Conservation (phyloP, 2,113 vertebrate species). For the Megaceryle torquata region DNA sequence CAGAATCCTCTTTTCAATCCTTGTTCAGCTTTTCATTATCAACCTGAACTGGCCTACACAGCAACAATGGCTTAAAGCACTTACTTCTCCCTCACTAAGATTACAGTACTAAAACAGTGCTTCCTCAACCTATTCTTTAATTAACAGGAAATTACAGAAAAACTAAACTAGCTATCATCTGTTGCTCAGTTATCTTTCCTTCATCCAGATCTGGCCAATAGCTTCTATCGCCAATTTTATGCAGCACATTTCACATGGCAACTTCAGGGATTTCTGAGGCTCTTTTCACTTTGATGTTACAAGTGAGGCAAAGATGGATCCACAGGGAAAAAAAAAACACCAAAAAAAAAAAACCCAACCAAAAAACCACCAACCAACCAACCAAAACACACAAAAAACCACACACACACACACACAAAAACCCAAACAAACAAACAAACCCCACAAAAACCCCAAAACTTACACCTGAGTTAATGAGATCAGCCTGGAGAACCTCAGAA, state of each 20-base stretch:
- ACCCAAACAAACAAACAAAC: too few species aligned
- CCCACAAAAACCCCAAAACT: not conserved
- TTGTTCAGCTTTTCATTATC: not conserved
- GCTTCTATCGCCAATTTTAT: not conserved
- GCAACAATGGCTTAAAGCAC: not conserved
- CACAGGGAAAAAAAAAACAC: not conserved
- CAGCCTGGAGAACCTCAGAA: not conserved
- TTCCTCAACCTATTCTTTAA: not conserved
- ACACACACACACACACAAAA: too few species aligned
- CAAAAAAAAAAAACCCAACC: too few species aligned
- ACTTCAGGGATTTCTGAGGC: not conserved
- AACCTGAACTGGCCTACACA: not conserved
- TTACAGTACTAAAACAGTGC: not conserved
- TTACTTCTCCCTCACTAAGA: not conserved
- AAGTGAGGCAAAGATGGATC: not conserved
- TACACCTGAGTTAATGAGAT: not conserved
- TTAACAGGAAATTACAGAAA: not conserved
- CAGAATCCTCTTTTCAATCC: not conserved
- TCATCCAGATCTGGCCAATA: not conserved
- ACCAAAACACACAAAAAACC: too few species aligned
- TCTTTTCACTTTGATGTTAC: constrained; percentile 6
- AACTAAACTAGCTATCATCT: not conserved
- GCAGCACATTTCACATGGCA: not conserved
- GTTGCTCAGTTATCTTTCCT: not conserved
- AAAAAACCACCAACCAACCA: too few species aligned